These are phyloP conservation scores for Hyperoplus immaculatus DNA, from an alignment of 2,797 vertebrate genomes.

Conservation along the genomic window DNA sequence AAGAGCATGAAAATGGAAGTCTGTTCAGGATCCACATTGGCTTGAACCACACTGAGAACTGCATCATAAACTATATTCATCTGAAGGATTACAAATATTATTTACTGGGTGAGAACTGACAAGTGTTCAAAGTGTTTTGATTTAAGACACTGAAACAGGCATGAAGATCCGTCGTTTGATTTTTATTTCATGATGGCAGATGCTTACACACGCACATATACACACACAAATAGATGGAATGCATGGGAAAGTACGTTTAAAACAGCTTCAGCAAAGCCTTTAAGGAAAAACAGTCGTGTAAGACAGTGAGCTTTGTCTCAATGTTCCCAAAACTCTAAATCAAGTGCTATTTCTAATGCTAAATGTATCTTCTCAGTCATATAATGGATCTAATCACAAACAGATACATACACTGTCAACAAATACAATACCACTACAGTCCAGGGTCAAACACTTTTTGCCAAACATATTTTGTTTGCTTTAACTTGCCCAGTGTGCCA, in stretches of 20 bases:
- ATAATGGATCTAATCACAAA: slow-evolving; percentile 45
- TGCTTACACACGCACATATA: slow-evolving; percentile 28
- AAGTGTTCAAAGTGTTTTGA: slow-evolving; percentile 62
- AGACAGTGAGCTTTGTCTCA: slow-evolving; percentile 51
- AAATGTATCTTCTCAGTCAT: slow-evolving; percentile 55
- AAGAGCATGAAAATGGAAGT: slow-evolving; percentile 60
- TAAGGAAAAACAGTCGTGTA: slow-evolving; percentile 55
- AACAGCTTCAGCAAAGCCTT: slow-evolving; percentile 43
- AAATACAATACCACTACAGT: slow-evolving; percentile 23
- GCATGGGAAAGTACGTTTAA: slow-evolving; percentile 68
- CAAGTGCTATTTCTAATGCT: slow-evolving; percentile 54
- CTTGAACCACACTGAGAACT: slow-evolving; percentile 52
- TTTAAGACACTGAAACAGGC: slow-evolving; percentile 44
- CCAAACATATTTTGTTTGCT: slow-evolving; percentile 25
- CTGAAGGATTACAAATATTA: slow-evolving; percentile 57
- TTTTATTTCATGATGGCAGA: slow-evolving; percentile 35
- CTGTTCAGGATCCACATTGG: slow-evolving; percentile 58
- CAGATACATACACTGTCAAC: slow-evolving; percentile 44
- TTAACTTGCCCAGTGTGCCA: slow-evolving; percentile 19
- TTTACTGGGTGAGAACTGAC: slow-evolving; percentile 60
- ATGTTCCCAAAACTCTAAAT: slow-evolving; percentile 64
- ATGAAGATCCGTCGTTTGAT: slow-evolving; percentile 29
- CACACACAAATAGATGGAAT: slow-evolving; percentile 61
- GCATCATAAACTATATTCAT: slow-evolving; percentile 71
- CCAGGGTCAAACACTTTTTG: slow-evolving; percentile 15